These are phyloP conservation scores for Micromussa lordhowensis DNA, from an alignment of 92 coral and sea anemone species.

Conservation along the genomic window DNA sequence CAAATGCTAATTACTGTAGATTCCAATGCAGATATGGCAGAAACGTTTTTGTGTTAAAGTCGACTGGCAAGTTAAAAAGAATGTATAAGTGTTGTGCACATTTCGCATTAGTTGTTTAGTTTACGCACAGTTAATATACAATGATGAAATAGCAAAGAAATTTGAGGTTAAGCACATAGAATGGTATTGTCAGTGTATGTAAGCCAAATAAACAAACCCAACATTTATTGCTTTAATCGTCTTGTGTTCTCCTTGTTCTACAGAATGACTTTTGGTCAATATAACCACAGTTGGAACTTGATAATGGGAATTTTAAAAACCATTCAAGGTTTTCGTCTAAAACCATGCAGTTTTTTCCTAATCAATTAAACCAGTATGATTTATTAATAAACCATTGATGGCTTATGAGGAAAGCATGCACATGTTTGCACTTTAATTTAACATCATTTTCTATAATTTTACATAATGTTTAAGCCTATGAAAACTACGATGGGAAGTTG, in stretches of 20 bases:
- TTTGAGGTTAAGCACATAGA: neutral
- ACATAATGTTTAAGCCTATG: neutral
- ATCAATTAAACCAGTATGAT: slow-evolving; percentile 8
- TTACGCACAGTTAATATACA: neutral
- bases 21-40: slow-evolving; percentile 16
- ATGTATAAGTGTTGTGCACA: slow-evolving; percentile 2
- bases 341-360: neutral
- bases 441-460: neutral
- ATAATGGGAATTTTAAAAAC: slow-evolving; percentile 10
- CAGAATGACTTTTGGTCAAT: slow-evolving; percentile 2
- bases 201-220: neutral
- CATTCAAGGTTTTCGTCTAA: slow-evolving; percentile 1
- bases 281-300: slow-evolving; percentile 6
- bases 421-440: neutral
- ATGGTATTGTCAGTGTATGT: neutral
- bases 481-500: too few relatives aligned
- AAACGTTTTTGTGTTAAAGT: neutral
- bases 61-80: neutral
- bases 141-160: neutral
- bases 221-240: neutral
- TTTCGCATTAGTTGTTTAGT: neutral
- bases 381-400: slow-evolving; percentile 15
- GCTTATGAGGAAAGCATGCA: neutral
- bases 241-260: neutral
- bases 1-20: slow-evolving; percentile 1